A percentile compares a stretch with the other conserved stretches of the same genome.
phyloP scores from a whole-genome alignment of 2,888 invertebrate genomes.

The Elysia crispata region DNA sequence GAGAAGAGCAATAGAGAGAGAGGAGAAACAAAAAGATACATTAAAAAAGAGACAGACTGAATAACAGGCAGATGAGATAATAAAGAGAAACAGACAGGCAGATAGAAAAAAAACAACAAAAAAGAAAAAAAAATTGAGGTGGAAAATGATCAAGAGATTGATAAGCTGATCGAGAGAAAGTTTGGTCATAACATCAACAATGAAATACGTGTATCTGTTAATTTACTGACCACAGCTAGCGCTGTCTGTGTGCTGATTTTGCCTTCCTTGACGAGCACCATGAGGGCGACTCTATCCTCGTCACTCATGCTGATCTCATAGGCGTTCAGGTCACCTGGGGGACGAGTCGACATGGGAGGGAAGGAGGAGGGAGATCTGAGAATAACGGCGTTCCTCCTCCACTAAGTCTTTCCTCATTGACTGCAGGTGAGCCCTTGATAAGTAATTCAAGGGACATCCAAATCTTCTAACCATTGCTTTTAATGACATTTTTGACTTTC shows the following conservation, averaged over 20 bases:
- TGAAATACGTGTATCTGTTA: too few relatives aligned
- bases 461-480: too few relatives aligned
- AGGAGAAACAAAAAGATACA: conserved; percentile 10
- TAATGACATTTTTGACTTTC: too few relatives aligned
- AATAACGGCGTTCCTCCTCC: too few relatives aligned
- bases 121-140: conserved; percentile 26
- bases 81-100: neutral
- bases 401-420: too few relatives aligned
- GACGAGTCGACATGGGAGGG: neutral
- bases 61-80: neutral
- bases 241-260: conserved; percentile 74
- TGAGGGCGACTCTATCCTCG: conserved; percentile 74
- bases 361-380: too few relatives aligned
- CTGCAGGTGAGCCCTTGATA: too few relatives aligned
- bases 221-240: conserved; percentile 70
- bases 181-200: neutral
- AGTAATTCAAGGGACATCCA: too few relatives aligned
- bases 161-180: conserved; percentile 9
- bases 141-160: conserved; percentile 9
- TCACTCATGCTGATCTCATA: conserved; percentile 76
- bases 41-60: neutral
- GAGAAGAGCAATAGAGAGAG: neutral
- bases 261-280: conserved; percentile 76
- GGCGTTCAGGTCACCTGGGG: conserved; percentile 71
- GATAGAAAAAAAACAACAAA: neutral